phyloP scores from a whole-genome alignment of 2,113 vertebrate species.

The Pleuronectes platessa region DNA sequence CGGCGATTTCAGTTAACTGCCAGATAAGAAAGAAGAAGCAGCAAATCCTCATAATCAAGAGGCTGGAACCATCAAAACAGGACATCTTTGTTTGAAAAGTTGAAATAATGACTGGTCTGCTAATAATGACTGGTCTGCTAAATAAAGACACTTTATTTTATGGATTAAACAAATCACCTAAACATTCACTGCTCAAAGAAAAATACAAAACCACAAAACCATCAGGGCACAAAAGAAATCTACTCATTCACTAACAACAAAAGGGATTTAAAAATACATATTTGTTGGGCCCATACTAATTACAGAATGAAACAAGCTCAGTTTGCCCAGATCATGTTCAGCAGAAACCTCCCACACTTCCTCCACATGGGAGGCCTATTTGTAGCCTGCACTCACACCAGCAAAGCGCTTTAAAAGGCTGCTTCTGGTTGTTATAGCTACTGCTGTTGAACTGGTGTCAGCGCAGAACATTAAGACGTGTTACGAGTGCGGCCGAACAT shows the following conservation, averaged over 20 bases:
- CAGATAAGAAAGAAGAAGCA: neutral
- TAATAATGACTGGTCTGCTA: no score
- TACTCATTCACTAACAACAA: no score
- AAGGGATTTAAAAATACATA: neutral
- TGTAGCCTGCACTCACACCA: slow-evolving; percentile 30
- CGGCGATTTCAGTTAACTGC: neutral
- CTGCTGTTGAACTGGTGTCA: neutral
- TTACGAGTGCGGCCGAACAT: fast-evolving
- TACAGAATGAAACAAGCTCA: neutral
- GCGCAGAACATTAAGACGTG: neutral
- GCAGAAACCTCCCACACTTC: slow-evolving; percentile 31
- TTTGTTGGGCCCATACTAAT: neutral
- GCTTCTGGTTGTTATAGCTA: neutral
- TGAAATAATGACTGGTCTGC: no score
- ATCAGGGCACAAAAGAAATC: neutral
- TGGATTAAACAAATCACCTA: neutral
- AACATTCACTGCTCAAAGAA: neutral
- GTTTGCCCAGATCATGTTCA: slow-evolving; percentile 7
- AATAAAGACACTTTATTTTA: no score
- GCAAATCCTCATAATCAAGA: neutral
- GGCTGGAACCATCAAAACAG: neutral
- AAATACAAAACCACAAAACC: neutral
- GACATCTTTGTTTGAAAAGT: neutral
- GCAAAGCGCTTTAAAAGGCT: slow-evolving; percentile 30
- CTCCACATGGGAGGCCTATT: slow-evolving; percentile 41